Evolutionary conservation across 2,113 vertebrate species (phyloP).

Genomic region (Lonchura striata): DNA sequence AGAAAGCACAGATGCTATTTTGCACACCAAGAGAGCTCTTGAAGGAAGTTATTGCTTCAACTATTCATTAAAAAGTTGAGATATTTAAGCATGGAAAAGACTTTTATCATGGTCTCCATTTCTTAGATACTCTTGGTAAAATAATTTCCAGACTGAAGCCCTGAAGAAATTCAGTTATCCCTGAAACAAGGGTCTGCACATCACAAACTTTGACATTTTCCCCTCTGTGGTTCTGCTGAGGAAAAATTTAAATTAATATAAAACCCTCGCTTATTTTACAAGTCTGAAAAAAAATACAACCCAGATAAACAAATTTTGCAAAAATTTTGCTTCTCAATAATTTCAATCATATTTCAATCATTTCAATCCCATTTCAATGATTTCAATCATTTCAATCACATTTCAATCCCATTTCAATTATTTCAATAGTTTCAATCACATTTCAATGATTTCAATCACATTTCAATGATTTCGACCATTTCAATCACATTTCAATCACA

Average conservation of each 20-base stretch:
- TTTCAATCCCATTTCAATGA: neutral
- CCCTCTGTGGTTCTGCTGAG: neutral
- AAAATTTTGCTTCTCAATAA: neutral
- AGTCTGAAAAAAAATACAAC: neutral
- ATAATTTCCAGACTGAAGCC: neutral
- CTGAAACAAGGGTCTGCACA: neutral
- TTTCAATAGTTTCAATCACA: no score
- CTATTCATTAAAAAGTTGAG: rapidly evolving
- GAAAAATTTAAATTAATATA: neutral
- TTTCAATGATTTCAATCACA: neutral
- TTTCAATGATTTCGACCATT: neutral
- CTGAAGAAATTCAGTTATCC: neutral
- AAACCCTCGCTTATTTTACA: neutral
- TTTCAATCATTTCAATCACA: neutral
- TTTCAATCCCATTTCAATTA: no score
- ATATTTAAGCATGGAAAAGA: neutral
- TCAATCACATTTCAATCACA: neutral
- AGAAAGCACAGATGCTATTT: neutral
- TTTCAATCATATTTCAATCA: neutral
- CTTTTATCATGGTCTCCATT: neutral
- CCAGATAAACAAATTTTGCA: neutral
- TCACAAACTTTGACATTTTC: neutral
- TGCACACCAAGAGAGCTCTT: neutral
- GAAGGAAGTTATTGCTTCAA: neutral
- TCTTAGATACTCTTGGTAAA: neutral